These are phyloP conservation scores for Embidobia sp. DNA, from an alignment of 2,888 invertebrate species.

Conservation along the genomic window DNA sequence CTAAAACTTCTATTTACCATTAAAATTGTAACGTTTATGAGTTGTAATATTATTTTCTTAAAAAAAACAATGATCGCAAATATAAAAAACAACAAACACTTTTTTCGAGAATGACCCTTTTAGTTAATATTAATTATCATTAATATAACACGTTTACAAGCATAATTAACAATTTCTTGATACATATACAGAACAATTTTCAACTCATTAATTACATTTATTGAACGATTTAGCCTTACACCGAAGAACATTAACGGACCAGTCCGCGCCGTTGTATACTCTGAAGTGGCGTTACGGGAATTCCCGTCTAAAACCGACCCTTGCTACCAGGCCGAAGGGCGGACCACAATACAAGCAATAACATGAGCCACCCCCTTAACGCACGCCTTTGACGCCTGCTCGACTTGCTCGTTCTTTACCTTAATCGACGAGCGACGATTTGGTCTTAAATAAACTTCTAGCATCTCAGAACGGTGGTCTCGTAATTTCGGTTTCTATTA, in stretches of 20 bases:
- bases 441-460: constrained; percentile 81
- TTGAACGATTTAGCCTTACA: constrained; percentile 6
- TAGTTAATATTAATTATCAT: too few relatives aligned
- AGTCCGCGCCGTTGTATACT: constrained; percentile 40
- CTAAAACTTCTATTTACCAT: too few relatives aligned
- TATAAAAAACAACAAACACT: too few relatives aligned
- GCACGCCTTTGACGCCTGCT: constrained; percentile 60
- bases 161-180: too few relatives aligned
- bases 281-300: constrained; percentile 62
- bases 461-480: constrained; percentile 69
- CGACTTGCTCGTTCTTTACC: constrained; percentile 72
- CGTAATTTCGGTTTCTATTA: constrained; percentile 66
- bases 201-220: constrained; percentile 16
- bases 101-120: too few relatives aligned
- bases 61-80: too few relatives aligned
- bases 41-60: too few relatives aligned
- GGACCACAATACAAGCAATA: constrained; percentile 80
- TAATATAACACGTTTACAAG: too few relatives aligned
- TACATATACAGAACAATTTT: too few relatives aligned
- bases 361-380: constrained; percentile 73
- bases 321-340: constrained; percentile 71
- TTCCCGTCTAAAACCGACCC: constrained; percentile 76
- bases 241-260: constrained; percentile 29
- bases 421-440: constrained; percentile 81
- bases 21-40: too few relatives aligned